Percentiles rank a stretch among this genome's conserved stretches.
Conservation (phyloP, 2,888 invertebrate species). For the Drosophila quinaria region DNA sequence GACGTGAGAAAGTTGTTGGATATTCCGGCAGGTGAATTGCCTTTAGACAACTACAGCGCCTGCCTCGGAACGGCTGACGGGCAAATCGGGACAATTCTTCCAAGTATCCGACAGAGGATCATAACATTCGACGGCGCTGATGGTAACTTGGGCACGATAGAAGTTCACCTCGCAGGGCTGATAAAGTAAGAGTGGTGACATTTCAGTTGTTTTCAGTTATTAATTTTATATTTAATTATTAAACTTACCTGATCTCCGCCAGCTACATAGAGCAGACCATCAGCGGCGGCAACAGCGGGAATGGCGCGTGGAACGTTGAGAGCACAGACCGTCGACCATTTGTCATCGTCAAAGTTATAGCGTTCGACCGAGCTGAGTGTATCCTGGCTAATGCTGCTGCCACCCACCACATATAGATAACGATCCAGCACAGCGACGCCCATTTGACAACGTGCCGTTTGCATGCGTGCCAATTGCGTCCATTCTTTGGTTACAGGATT, state of each 20-base stretch:
- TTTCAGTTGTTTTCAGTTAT: background rate
- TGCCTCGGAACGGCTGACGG: constrained; percentile 94
- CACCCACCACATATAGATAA: constrained; percentile 94
- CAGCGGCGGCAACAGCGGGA: constrained; percentile 94
- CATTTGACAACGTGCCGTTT: constrained; percentile 94
- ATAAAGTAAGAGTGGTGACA: background rate
- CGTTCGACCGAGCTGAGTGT: constrained; percentile 93
- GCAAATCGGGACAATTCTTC: constrained; percentile 92
- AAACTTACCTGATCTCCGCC: constrained; percentile 91
- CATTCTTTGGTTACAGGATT: constrained; percentile 93
- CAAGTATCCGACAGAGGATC: constrained; percentile 92
- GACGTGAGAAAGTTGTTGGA: constrained; percentile 38
- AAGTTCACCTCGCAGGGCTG: constrained; percentile 91
- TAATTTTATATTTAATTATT: background rate
- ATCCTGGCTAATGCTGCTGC: constrained; percentile 92
- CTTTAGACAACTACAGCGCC: constrained; percentile 92
- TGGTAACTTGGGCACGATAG: constrained; percentile 94
- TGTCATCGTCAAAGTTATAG: constrained; percentile 86
- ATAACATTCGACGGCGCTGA: constrained; percentile 93
- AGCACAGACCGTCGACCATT: constrained; percentile 92
- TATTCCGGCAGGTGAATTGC: background rate
- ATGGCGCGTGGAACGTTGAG: constrained; percentile 92
- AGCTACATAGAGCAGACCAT: constrained; percentile 93
- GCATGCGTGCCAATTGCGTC: constrained; percentile 91
- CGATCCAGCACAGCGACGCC: constrained; percentile 94